Evolutionary conservation across 2,113 vertebrate species (phyloP).

Genomic region (Hirundichthys speculiger): DNA sequence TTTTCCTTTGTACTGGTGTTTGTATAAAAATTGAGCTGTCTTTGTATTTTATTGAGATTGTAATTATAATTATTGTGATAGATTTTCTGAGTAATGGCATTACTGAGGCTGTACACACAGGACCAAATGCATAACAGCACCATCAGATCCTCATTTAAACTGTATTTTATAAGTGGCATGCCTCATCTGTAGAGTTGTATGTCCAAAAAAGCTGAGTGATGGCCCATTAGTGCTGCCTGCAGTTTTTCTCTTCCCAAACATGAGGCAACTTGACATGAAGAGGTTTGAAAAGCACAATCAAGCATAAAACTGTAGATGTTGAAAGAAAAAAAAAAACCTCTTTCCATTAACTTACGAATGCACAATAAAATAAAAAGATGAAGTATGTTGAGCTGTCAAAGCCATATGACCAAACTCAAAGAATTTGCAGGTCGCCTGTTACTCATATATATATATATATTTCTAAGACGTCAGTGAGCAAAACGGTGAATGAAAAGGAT

Average conservation of each 20-base stretch:
- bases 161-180: slow-evolving; percentile 10
- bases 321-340: neutral
- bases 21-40: slow-evolving; percentile 38
- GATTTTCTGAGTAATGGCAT: slow-evolving; percentile 37
- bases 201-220: too few relatives aligned
- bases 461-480: neutral
- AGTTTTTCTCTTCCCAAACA: too few relatives aligned
- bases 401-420: slow-evolving; percentile 15
- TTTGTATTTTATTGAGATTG: slow-evolving; percentile 59
- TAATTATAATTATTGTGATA: slow-evolving; percentile 47
- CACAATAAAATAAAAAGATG: slow-evolving; percentile 5
- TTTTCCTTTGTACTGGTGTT: slow-evolving; percentile 40
- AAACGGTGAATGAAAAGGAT: neutral
- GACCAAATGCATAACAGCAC: slow-evolving; percentile 70
- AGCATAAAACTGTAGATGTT: neutral
- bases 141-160: slow-evolving; percentile 42
- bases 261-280: too few relatives aligned
- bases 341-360: neutral
- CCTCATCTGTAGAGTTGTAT: too few relatives aligned
- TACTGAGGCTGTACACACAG: slow-evolving; percentile 59
- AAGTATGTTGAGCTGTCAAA: neutral
- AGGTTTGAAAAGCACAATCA: slow-evolving; percentile 1
- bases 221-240: too few relatives aligned
- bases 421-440: neutral
- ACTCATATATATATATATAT: too few relatives aligned